Evolutionary conservation across 2,113 vertebrate species (phyloP).

Genomic region (Pungitius pungitius): DNA sequence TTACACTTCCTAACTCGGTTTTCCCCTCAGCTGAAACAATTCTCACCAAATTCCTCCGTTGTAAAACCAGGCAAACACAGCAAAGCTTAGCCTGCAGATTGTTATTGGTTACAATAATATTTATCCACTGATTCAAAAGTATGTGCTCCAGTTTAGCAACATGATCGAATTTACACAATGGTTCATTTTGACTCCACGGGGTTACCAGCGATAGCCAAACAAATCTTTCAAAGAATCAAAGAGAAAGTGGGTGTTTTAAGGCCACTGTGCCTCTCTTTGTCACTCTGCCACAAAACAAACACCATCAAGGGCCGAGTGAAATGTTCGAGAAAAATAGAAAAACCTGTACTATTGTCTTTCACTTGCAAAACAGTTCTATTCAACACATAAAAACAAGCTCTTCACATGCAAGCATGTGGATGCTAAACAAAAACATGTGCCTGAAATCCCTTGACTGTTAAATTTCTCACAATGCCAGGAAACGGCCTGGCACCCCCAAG

Average conservation of each 20-base stretch:
- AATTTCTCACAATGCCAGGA: slow-evolving; percentile 77
- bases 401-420: slow-evolving; percentile 69
- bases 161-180: slow-evolving; percentile 19
- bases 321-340: slow-evolving; percentile 51
- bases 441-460: slow-evolving; percentile 66
- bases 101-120: slow-evolving; percentile 13
- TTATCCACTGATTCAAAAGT: slow-evolving; percentile 12
- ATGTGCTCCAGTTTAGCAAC: slow-evolving; percentile 13
- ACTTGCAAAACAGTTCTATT: slow-evolving; percentile 61
- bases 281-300: slow-evolving; percentile 58
- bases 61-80: neutral
- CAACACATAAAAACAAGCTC: slow-evolving; percentile 69
- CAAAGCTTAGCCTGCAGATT: neutral
- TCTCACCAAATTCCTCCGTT: neutral
- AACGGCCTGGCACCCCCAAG: slow-evolving; percentile 65
- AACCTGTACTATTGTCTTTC: slow-evolving; percentile 64
- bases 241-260: slow-evolving; percentile 45
- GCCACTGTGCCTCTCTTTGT: slow-evolving; percentile 45
- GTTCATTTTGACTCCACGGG: slow-evolving; percentile 35
- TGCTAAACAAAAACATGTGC: slow-evolving; percentile 65
- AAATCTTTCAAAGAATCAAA: slow-evolving; percentile 53
- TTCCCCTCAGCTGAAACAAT: neutral
- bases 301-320: slow-evolving; percentile 52
- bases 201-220: slow-evolving; percentile 47
- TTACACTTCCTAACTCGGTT: neutral